Evolutionary conservation across 2,113 vertebrate genomes (phyloP), one percentile per base, ranked within the genome.

Genomic region (Sturnus vulgaris): DNA sequence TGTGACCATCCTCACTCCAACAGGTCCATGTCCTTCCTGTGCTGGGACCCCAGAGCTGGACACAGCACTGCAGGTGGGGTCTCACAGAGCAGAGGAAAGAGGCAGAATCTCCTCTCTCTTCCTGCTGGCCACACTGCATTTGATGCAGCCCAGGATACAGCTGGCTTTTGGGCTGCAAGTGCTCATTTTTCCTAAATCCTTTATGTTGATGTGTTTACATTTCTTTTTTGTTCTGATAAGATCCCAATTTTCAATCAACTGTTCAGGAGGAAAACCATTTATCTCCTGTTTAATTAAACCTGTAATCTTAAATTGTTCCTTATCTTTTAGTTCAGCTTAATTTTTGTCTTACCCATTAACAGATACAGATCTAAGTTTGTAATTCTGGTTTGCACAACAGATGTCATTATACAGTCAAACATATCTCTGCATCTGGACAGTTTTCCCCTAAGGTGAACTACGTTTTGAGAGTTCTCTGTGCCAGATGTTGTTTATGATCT

Each of bases 311-410:
- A 86, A 30, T n/a, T 50, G 7, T 71, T 71, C 23, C 37, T 92
- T 82, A 84, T 90, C 42, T 7, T 83, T 75, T 49, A 35, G 23
- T 65, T 92, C 49, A 89, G 35, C 15, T 53, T 78, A 56, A 71
- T 75, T 93, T 93, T 89, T 84, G 6, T 52, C 4, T 84, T 87
- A 13, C 8, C 4, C n/a, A 56, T 71, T 75, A 78, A 44, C 19
- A 89, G 61, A 93, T 93, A 60, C 18, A 82, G 37, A 92, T 70
- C 46, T 84, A 70, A 42, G 33, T 52, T 68, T 71, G 24, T 44
- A 82, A 64, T 78, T 31, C 8, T 39, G 23, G 24, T 76, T 84
- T 87, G 42, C 49, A 19, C 56, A 92, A 72, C 66, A 95, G 61
- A 87, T 87, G 50, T 61, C 25, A 87, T 94, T 59, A 69, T 49